Conservation (phyloP, 2,888 invertebrate species). For the Ochropacha duplaris region DNA sequence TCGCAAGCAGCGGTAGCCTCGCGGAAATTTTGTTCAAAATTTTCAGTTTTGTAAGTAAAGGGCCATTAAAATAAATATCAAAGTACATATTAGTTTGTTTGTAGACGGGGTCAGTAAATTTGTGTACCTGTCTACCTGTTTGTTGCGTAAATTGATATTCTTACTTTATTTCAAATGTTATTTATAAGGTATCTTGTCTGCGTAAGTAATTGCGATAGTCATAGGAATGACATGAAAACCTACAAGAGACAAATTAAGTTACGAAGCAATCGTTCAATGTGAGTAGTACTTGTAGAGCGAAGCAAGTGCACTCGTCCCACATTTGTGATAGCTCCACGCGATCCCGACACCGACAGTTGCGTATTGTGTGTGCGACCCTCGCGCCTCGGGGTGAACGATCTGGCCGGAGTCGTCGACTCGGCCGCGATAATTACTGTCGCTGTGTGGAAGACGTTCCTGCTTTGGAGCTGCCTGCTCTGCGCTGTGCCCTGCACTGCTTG, state of each 20-base stretch:
- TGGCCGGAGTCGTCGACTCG: slow-evolving; percentile 77
- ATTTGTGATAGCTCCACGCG: slow-evolving; percentile 61
- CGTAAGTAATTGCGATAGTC: slow-evolving; percentile 1
- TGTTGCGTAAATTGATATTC: too few relatives aligned
- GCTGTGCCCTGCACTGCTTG: slow-evolving; percentile 12
- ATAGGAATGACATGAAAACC: slow-evolving; percentile 41
- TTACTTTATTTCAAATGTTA: too few relatives aligned
- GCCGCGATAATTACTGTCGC: slow-evolving; percentile 78
- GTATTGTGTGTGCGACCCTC: slow-evolving; percentile 71
- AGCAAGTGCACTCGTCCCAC: slow-evolving; percentile 42
- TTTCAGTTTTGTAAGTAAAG: too few relatives aligned
- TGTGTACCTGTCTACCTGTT: too few relatives aligned
- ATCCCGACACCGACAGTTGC: slow-evolving; percentile 69
- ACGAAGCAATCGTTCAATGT: slow-evolving; percentile 25
- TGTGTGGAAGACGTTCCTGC: slow-evolving; percentile 54
- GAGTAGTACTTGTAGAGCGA: slow-evolving; percentile 6
- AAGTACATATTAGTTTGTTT: too few relatives aligned
- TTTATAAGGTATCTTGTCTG: background rate
- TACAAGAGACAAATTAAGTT: slow-evolving; percentile 36
- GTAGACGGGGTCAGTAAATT: too few relatives aligned
- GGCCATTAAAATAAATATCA: too few relatives aligned
- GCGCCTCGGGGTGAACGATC: slow-evolving; percentile 81
- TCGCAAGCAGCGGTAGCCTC: too few relatives aligned
- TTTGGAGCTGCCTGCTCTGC: slow-evolving; percentile 32
- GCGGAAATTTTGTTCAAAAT: too few relatives aligned